Base-by-base conservation (phyloP, 1,140 invertebrate genomes). In the Andricus grossulariae region DNA sequence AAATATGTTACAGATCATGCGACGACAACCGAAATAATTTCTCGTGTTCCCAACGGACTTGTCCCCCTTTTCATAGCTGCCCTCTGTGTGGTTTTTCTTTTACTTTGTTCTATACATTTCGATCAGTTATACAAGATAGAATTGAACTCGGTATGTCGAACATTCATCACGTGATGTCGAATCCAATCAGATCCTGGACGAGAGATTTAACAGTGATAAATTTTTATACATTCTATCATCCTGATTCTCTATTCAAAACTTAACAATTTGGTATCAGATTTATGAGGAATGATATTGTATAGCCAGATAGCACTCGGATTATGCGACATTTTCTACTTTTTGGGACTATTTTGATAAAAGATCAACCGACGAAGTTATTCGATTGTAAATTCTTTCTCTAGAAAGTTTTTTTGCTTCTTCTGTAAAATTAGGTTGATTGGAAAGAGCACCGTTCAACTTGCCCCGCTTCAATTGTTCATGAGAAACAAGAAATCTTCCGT, bases 1-100 rank as follows among this genome's bases (percentile, higher is more conserved):
- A 76, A 76, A 72, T 76, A 76, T 72, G 70, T 76, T 21, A 54
- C 66, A 54, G 32, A 66, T 39, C 50, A 39, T 50, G 32, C 18
- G 60, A 25, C 60, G 32, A 50, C n/a, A 60, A 50, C 21, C 18
- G 39, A 32, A 74, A 57, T 74, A 39, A 66, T 66, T 32, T 16
- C 60, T 66, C 60, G n/a, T 66, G 60, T 66, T 66, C 25, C 60
- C 60, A 66, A 15, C 10, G 32, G 60, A 66, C 25, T 66, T 39
- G 39, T 45, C 39, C 10, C 39, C 39, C 39, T 45, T 45, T 45
- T 11, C 10, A 45, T 45, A 45, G 39, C 10, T 45, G 6, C 7
- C 7, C 39, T 45, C 39, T 11, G 7, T 45, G 39, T 45, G 39
- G 39, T 45, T 45, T 45, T 45, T 45, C 39, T 12, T 66, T 66